A percentile compares a stretch with the other conserved stretches of the same genome.
Evolutionary conservation across 2,113 vertebrate species (phyloP).

Genomic region (Nanorana parkeri): DNA sequence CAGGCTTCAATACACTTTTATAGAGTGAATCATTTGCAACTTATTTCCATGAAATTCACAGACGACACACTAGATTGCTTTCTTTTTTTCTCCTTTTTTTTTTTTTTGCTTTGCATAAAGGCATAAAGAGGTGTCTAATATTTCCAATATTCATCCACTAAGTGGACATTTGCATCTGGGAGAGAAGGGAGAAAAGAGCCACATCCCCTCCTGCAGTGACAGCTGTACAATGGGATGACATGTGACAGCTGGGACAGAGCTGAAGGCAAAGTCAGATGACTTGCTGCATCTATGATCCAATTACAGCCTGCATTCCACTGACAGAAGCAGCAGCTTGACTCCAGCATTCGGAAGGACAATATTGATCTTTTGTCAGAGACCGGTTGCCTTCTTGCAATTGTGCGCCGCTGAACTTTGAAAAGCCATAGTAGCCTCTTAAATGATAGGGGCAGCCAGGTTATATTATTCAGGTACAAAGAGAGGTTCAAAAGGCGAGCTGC

Average conservation of each 20-base stretch:
- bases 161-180: constrained; percentile 98
- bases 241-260: constrained; percentile 99
- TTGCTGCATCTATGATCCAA: constrained; percentile 96
- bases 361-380: constrained; percentile 99
- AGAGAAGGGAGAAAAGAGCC: constrained; percentile 76
- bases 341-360: constrained; percentile 91
- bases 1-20: constrained; percentile 90
- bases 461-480: constrained; percentile 79
- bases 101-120: constrained; percentile 99
- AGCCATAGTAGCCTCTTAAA: constrained; percentile 81
- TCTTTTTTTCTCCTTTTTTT: too few species aligned
- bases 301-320: constrained; percentile 96
- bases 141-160: constrained; percentile 95
- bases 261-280: constrained; percentile 88
- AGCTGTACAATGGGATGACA: constrained; percentile 95
- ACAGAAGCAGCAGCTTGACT: constrained; percentile 96
- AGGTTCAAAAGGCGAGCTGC: constrained; percentile 76
- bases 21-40: constrained; percentile 91
- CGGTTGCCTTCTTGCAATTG: constrained; percentile 87
- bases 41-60: constrained; percentile 99
- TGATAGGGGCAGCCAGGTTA: constrained; percentile 79
- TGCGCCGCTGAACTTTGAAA: constrained; percentile 79
- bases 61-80: constrained; percentile 82
- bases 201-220: constrained; percentile 92
- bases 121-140: constrained; percentile 98